Conservation (phyloP, 37 sponge, comb jelly and placozoan genomes). For the Eunapius fragilis region DNA sequence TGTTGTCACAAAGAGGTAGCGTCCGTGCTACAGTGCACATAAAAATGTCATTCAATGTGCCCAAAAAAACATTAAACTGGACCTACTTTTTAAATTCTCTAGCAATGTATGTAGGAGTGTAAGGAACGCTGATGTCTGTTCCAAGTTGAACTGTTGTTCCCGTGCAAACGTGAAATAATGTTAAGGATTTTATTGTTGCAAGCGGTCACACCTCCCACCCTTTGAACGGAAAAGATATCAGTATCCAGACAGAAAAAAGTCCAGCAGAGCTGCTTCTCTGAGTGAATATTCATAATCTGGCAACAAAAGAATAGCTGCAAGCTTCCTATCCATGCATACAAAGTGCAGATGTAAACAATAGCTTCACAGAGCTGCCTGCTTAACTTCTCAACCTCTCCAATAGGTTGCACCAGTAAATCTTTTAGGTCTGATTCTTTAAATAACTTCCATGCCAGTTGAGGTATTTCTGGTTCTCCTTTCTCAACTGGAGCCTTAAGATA, state of each 20-base stretch:
- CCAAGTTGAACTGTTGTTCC: slow-evolving; percentile 45
- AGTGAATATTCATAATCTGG: slow-evolving; percentile 24
- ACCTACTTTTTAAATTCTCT: slow-evolving; percentile 58
- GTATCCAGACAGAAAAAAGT: slow-evolving; percentile 60
- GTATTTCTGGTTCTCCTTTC: slow-evolving; percentile 17
- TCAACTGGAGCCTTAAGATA: background rate
- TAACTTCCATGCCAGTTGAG: slow-evolving; percentile 64
- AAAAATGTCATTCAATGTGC: background rate
- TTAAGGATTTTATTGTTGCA: background rate
- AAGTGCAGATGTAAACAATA: background rate
- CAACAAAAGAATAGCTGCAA: slow-evolving; percentile 45
- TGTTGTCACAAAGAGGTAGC: slow-evolving; percentile 38
- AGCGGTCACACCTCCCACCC: too few relatives aligned
- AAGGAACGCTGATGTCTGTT: slow-evolving; percentile 62
- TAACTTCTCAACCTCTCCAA: slow-evolving; percentile 46
- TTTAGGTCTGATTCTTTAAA: slow-evolving; percentile 11
- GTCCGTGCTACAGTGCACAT: background rate
- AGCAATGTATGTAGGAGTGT: slow-evolving; percentile 66
- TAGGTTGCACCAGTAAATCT: slow-evolving; percentile 4
- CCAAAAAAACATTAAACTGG: background rate
- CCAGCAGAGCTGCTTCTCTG: slow-evolving; percentile 59
- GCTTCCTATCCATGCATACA: slow-evolving; percentile 16
- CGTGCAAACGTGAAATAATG: slow-evolving; percentile 30
- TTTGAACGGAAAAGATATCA: slow-evolving; percentile 49
- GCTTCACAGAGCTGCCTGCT: background rate